Percentiles rank a stretch among this genome's conserved stretches.
Conservation (phyloP, 2,113 vertebrate genomes). For the Tapirus terrestris region DNA sequence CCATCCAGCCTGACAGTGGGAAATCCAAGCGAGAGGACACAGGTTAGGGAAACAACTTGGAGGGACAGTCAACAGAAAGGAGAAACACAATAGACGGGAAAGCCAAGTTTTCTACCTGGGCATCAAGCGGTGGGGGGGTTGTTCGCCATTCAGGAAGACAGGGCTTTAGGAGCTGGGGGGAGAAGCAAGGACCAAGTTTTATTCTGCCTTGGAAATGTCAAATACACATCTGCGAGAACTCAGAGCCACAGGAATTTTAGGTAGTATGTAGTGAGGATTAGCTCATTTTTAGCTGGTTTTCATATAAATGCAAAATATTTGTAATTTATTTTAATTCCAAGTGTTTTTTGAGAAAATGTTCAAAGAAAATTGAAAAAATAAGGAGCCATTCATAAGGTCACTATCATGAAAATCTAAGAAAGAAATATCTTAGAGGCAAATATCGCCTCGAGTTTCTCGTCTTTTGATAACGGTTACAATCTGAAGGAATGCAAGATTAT, state of each 20-base stretch:
- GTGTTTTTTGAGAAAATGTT: background rate
- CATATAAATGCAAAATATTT: conserved; percentile 8
- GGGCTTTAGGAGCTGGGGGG: background rate
- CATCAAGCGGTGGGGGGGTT: background rate
- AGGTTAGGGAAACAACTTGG: background rate
- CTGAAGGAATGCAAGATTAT: conserved; percentile 58
- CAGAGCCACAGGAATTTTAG: background rate
- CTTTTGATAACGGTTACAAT: conserved; percentile 42
- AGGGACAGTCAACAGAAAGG: background rate
- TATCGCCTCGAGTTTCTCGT: conserved; percentile 17
- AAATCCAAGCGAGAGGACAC: background rate
- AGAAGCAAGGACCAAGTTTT: background rate
- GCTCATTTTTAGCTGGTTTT: conserved; percentile 6
- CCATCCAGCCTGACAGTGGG: background rate
- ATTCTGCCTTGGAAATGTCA: background rate
- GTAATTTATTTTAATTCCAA: conserved; percentile 17
- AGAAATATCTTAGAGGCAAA: background rate
- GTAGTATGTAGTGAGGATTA: background rate
- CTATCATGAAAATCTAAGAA: conserved; percentile 17
- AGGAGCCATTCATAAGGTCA: background rate
- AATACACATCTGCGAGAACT: conserved; percentile 12
- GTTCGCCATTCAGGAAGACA: background rate
- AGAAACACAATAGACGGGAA: background rate
- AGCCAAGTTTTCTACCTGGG: background rate
- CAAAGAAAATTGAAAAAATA: background rate